Conservation (phyloP, 2,888 invertebrate genomes). For the Agonopterix subpropinquella region DNA sequence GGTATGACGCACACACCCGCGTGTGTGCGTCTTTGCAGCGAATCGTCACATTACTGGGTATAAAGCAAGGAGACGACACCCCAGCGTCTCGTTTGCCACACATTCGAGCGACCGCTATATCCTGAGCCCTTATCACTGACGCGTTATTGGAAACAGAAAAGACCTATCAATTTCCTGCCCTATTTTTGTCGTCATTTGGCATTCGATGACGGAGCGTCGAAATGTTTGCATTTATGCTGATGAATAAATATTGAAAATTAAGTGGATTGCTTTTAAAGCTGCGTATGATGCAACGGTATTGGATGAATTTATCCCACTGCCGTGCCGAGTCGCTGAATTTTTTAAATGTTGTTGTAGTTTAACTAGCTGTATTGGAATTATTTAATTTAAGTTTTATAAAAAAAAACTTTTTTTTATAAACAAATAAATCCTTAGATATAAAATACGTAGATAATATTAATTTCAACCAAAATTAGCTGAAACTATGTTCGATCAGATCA, state of each 20-base stretch:
- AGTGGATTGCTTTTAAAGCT: background rate
- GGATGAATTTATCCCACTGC: background rate
- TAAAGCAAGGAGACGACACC: constrained; percentile 42
- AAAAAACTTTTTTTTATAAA: no score
- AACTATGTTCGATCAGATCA: no score
- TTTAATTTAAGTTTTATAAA: no score
- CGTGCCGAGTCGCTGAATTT: no score
- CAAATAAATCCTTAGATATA: no score
- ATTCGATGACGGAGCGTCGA: constrained; percentile 9
- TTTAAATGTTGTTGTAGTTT: no score
- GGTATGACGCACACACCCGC: no score
- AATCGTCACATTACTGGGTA: constrained; percentile 35
- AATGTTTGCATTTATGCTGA: constrained; percentile 2
- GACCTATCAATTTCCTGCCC: constrained; percentile 49
- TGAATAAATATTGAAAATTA: constrained; percentile 3
- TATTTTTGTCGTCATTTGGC: constrained; percentile 32
- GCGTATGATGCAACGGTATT: no score
- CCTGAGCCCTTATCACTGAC: constrained; percentile 40
- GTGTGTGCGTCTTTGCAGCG: constrained; percentile 7
- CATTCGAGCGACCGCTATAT: constrained; percentile 26
- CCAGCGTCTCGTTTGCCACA: constrained; percentile 27
- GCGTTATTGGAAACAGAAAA: constrained; percentile 48
- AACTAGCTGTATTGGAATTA: no score
- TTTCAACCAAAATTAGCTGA: no score
- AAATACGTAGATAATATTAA: no score